Base-by-base conservation (phyloP, 2,113 vertebrate species). In the Bufo bufo region DNA sequence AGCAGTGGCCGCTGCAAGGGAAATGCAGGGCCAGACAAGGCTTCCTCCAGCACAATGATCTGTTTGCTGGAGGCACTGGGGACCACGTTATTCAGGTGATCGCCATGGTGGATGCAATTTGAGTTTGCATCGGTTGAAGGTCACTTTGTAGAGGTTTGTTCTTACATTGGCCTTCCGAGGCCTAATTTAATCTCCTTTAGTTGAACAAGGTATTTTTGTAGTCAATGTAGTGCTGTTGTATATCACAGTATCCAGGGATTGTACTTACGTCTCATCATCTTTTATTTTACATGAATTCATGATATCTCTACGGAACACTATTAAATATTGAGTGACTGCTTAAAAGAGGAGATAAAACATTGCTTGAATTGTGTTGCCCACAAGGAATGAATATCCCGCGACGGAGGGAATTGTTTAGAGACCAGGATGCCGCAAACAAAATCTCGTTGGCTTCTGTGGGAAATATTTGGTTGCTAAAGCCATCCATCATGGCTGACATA, bases 401-500 rank as follows among this genome's bases (percentile, higher is more conserved):
- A 69, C n/a, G 66, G 58, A 79, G 77, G 74, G 54, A 86, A 86
- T 86, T 79, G 85, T 61, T 54, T 61, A 69, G 59, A 86, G 85
- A 79, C 85, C 75, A 78, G 20, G 58, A 86, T 78, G 72, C 74
- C 20, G 45, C 23, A 69, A 49, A 86, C 72, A 78, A 86, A 77
- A 65, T 84, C 65, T 43, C 58, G 20, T 71, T 86, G 85, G 47
- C 33, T 54, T 63, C 20, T n/a, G 85, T 43, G 75, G 59, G 74
- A 79, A 86, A 79, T 56, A 43, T 86, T 86, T 79, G 77, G 85
- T 69, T 79, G 54, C 77, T 79, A 66, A 23, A 86, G 77, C 61
- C 58, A 86, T 86, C 85, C 59, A 86, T 86, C 85, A 86, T 65
- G 17, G 77, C 49, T 78, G 85, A 86, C 85, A 86, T 79, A 86